These are phyloP conservation scores for Drosophila recens DNA, from an alignment of 2,888 invertebrate species.

Conservation along the genomic window DNA sequence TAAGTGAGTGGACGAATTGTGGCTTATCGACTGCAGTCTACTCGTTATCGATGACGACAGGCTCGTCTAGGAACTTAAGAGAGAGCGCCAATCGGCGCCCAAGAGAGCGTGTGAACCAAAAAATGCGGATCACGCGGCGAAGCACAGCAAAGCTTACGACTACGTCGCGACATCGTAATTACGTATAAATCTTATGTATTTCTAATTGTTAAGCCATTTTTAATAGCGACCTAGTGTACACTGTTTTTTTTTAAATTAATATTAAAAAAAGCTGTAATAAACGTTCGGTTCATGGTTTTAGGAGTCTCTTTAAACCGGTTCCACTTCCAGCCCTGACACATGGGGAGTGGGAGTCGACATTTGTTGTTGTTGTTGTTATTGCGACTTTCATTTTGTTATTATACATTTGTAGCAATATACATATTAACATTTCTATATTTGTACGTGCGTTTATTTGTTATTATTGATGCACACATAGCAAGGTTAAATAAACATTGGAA, in stretches of 20 bases:
- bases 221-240: constrained; percentile 4
- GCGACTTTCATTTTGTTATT: constrained; percentile 12
- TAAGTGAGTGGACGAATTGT: constrained; percentile 3
- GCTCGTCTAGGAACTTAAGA: constrained; percentile 28
- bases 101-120: constrained; percentile 25
- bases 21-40: constrained; percentile 38
- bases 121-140: constrained; percentile 26
- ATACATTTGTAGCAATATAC: constrained; percentile 15
- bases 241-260: constrained; percentile 6
- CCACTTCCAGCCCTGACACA: constrained; percentile 15
- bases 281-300: constrained; percentile 3
- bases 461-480: constrained; percentile 65
- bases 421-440: constrained; percentile 30
- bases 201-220: constrained; percentile 15
- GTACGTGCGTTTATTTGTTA: constrained; percentile 51
- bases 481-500: constrained; percentile 60
- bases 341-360: constrained; percentile 35
- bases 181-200: constrained; percentile 24
- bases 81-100: constrained; percentile 20
- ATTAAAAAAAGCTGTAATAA: constrained; percentile 13
- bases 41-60: constrained; percentile 37
- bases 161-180: constrained; percentile 49
- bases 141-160: constrained; percentile 10
- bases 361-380: constrained; percentile 7
- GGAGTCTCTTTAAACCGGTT: constrained; percentile 42